Evolutionary conservation across 2,888 invertebrate genomes (phyloP), one percentile per base, ranked within the genome.

Genomic region (Parnassius smintheus): DNA sequence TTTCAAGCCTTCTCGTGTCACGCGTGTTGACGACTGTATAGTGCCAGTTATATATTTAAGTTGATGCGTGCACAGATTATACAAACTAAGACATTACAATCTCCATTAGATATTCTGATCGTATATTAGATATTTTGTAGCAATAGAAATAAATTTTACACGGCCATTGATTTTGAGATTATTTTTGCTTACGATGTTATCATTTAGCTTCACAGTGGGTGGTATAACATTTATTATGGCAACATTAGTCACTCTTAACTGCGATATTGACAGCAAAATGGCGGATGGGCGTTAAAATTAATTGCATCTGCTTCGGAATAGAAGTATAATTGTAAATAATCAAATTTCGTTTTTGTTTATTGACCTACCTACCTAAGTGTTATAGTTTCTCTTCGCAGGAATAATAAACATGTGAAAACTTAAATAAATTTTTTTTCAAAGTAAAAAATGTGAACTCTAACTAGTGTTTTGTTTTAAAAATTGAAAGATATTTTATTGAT

Each of bases 221-320:
- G 56, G 59, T 25, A 51, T n/a, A 50, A 18, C 18, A 49, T 49
- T 7, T 13, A 42, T 59, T 63, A 56, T 63, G 63, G 59, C 63
- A 63, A 59, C 59, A 63, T 63, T 63, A 56, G 51, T 63, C 63
- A 63, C 50, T 12, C 22, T 51, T 41, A 59, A 56, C 59, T 45
- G 59, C 54, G 58, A 35, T 44, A 59, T 48, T 63, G 63, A 63
- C 63, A 63, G 56, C 55, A 51, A 56, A 59, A 59, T 63, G 56
- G 59, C 63, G 51, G 59, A 59, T 51, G 55, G 46, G 56, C 46
- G 63, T 51, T 52, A 18, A 49, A 48, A 59, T 59, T 63, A 50
- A 63, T 63, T 55, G 59, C 11, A 18, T 18, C 42, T 42, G 57
- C 9, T 54, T 49, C 46, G 22, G n/a, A 46, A 55, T 58, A 9